Conservation (phyloP, 2,113 vertebrate genomes). For the Ondatra zibethicus region DNA sequence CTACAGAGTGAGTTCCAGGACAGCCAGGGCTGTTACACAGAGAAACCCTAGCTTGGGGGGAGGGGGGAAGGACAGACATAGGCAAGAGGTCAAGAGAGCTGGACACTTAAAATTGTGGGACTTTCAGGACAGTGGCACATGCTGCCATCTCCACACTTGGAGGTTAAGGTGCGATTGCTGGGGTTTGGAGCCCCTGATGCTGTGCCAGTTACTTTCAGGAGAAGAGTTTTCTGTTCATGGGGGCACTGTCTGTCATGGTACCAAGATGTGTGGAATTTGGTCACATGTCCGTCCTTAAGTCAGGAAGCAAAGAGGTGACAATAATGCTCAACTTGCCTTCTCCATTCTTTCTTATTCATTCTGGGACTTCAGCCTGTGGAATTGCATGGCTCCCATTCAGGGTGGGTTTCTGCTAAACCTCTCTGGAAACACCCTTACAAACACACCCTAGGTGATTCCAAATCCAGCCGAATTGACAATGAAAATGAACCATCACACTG, state of each 20-base stretch:
- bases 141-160: too few species aligned
- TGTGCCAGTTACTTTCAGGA: not conserved
- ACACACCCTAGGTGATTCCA: not conserved
- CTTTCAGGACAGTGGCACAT: not conserved
- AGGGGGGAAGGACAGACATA: not conserved
- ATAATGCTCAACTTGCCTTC: not conserved
- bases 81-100: not conserved
- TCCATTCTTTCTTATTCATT: not conserved
- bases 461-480: not conserved
- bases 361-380: not conserved
- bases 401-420: not conserved
- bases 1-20: too few species aligned
- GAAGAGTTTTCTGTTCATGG: too few species aligned
- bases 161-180: not conserved
- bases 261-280: not conserved
- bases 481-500: too few species aligned
- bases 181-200: not conserved
- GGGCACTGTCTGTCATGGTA: too few species aligned
- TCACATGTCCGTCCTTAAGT: not conserved
- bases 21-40: too few species aligned
- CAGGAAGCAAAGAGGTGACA: not conserved
- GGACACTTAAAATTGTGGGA: not conserved
- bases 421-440: not conserved
- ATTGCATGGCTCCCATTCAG: not conserved
- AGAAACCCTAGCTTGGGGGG: too few species aligned